Evolutionary conservation across 2,113 vertebrate species (phyloP).

Genomic region (Pelobates fuscus): DNA sequence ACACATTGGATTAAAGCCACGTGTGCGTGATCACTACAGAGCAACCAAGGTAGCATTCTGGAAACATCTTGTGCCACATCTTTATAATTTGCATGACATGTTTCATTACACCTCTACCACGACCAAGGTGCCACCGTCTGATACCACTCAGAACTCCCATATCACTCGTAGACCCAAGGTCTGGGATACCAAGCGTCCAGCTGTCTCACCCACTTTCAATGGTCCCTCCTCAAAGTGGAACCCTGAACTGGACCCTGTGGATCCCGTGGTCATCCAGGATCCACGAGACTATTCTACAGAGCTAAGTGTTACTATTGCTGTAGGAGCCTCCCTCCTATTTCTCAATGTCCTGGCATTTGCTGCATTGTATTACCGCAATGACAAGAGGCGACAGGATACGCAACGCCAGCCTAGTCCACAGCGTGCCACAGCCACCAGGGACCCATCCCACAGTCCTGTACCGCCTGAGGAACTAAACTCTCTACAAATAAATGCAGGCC

Average conservation of each 20-base stretch:
- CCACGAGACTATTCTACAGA: constrained; percentile 96
- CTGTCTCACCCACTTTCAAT: constrained; percentile 92
- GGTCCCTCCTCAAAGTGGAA: constrained; percentile 84
- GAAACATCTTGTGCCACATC: constrained; percentile 96
- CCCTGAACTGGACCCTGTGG: constrained; percentile 81
- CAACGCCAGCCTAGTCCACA: constrained; percentile 89
- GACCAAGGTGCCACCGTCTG: constrained; percentile 93
- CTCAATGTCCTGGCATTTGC: constrained; percentile 97
- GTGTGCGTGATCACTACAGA: constrained; percentile 96
- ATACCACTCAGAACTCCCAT: constrained; percentile 92
- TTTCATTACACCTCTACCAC: constrained; percentile 98
- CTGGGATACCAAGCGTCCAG: constrained; percentile 94
- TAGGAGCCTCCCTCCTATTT: constrained; percentile 95
- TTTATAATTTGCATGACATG: constrained; percentile 98
- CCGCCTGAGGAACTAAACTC: constrained; percentile 95
- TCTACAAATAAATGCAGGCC: constrained; percentile 91
- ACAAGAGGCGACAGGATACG: constrained; percentile 93
- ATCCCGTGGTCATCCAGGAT: constrained; percentile 88
- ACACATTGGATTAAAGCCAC: constrained; percentile 96
- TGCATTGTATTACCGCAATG: constrained; percentile 97
- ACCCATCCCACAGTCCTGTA: constrained; percentile 68
- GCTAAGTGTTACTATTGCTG: constrained; percentile 96
- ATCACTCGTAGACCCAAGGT: constrained; percentile 91
- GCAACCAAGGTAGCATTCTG: constrained; percentile 99
- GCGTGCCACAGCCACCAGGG: constrained; percentile 80